Base-by-base conservation (phyloP, 2,797 vertebrate genomes). In the Dryobates pubescens region DNA sequence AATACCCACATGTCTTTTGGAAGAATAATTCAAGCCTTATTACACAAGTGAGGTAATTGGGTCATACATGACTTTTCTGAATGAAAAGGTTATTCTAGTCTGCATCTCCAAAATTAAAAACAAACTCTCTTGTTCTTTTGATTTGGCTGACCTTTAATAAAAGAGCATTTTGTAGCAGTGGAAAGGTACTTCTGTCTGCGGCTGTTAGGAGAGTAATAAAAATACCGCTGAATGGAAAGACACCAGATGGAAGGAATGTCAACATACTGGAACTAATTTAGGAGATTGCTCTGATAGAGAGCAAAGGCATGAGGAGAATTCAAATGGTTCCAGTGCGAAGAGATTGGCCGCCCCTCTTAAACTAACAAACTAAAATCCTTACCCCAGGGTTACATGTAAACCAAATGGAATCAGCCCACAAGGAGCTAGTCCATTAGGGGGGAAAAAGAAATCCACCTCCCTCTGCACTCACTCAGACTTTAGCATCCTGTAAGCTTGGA, bases 191-290 rank as follows among this genome's bases (percentile, higher is more conserved):
- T 96, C 92, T 96, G 93, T 96, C 92, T 96, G 93, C 51, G 93
- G 96, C 96, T 96, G 94, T 96, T 96, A 92, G 91, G 85, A 96
- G 94, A 93, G 93, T 96, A 93, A 96, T 96, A 96, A 97, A 97
- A 97, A 96, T 94, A 96, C 92, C 95, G 73, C 90, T 78, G 77
- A 91, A 89, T 94, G 93, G 95, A 96, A 96, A 97, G 97, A 95
- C 95, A 96, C 92, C 91, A 95, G 92, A 81, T 94, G 92, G 96
- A 96, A 97, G 92, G 95, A 96, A 96, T 94, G 95, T 97, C 96
- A 96, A 96, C 94, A 92, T 92, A 96, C 95, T 96, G 96, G 95
- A 96, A 96, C 94, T 97, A 94, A 97, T 96, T 97, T 97, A 96
- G 95, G 92, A 96, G 94, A 95, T 92, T 93, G 92, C 89, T 96